Evolutionary conservation across 2,113 vertebrate genomes (phyloP).

Genomic region (Spea multiplicata): DNA sequence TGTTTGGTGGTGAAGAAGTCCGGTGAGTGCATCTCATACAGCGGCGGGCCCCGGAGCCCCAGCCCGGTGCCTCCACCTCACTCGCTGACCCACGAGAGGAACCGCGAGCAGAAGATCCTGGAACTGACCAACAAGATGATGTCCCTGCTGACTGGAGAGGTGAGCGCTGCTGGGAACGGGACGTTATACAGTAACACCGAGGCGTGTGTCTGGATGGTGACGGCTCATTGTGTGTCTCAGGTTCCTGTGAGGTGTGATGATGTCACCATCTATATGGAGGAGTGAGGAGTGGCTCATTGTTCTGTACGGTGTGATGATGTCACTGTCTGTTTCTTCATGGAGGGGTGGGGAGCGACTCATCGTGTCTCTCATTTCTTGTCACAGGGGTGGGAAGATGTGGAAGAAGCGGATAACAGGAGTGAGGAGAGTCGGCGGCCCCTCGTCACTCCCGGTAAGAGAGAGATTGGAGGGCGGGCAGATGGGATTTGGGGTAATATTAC

Average conservation of each 20-base stretch:
- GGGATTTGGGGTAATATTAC: neutral
- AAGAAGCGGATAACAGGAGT: neutral
- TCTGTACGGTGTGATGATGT: neutral
- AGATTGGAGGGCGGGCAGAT: neutral
- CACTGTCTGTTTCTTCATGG: constrained; percentile 9
- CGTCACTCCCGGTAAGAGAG: neutral
- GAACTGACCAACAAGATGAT: neutral
- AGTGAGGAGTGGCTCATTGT: neutral
- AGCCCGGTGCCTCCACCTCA: neutral
- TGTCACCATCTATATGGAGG: neutral
- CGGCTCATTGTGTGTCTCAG: neutral
- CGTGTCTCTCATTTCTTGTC: too few species aligned
- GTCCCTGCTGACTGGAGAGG: neutral
- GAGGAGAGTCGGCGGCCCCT: neutral
- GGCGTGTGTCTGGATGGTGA: neutral
- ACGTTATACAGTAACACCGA: neutral
- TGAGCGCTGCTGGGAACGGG: neutral
- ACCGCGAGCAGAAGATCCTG: neutral
- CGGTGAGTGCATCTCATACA: neutral
- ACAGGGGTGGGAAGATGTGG: neutral
- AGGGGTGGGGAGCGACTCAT: neutral
- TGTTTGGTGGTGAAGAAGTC: neutral
- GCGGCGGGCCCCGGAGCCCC: neutral
- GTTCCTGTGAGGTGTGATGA: neutral
- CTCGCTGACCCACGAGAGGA: neutral